These are phyloP conservation scores for Chelmon rostratus DNA, from an alignment of 2,797 vertebrate genomes.

Conservation along the genomic window DNA sequence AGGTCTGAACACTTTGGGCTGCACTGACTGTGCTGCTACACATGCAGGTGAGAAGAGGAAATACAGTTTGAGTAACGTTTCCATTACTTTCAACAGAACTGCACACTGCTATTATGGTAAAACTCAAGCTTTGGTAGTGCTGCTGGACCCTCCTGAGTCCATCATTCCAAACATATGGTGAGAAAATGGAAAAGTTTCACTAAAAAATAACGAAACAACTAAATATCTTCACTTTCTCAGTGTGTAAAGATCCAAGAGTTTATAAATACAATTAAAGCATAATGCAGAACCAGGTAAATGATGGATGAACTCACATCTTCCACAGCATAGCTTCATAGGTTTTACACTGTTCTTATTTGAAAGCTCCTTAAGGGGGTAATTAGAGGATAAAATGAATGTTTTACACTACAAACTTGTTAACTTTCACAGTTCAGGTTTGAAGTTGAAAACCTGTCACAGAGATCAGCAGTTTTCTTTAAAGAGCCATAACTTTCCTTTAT, in stretches of 20 bases:
- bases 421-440: not conserved
- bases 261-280: not conserved
- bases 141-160: rapidly evolving
- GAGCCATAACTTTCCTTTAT: not conserved
- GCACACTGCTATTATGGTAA: not conserved
- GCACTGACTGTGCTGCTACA: too few species aligned
- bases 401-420: not conserved
- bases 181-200: not conserved
- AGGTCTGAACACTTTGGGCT: not conserved
- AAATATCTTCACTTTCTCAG: not conserved
- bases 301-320: not conserved
- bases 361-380: not conserved
- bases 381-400: not conserved
- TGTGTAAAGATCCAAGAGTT: not conserved
- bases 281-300: not conserved
- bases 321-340: not conserved
- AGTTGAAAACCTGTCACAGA: not conserved
- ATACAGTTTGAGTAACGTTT: not conserved
- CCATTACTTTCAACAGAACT: too few species aligned
- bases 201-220: not conserved
- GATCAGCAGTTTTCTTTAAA: not conserved
- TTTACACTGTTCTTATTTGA: not conserved
- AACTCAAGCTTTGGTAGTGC: not conserved
- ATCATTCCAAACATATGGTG: not conserved
- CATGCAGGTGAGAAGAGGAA: too few species aligned